Base-by-base conservation (phyloP, 2,888 invertebrate genomes). In the Nephrocerus scutellatus region DNA sequence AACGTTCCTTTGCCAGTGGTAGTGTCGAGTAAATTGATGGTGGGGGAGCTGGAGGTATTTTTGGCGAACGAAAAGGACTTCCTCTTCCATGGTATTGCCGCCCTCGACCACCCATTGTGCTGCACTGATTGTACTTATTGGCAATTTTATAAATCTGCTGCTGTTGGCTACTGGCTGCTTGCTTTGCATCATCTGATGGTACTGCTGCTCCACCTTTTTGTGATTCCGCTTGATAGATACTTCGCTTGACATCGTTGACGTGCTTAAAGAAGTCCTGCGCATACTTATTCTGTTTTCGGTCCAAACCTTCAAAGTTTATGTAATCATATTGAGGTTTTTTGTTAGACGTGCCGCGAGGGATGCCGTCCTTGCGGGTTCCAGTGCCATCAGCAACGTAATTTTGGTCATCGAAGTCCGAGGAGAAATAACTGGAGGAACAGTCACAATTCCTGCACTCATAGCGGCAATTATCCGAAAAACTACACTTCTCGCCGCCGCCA, bases 251-350 rank as follows among this genome's bases (percentile, higher is more conserved):
- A 50, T 69, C 68, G 41, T 63, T 67, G 0, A 69, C 66, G 44
- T 69, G 68, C 45, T 68, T 69, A 23, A 69, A 68, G 39, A 69
- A 69, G 39, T 69, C 68, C 49, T 68, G 66, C 2, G 68, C 68
- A 36, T 69, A 69, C 41, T 66, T 66, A 32, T 66, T 66, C 37
- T 66, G 66, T 36, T 66, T 66, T 3, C 63, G 49, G 20, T 67
- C 65, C 23, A 60, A 38, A 44, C 44, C 44, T 8, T 43, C 46
- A 18, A 48, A 47, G 33, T 53, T 50, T 20, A 49, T 49, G 16
- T 7, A 30, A 22, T 6, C 13, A 8, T 26, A 6, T 9, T 7
- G 5, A 5, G 37, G 43, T 3, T 24, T 36, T 19, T 37, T 43
- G 29, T 50, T 56, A 0, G 62, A 60, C 0, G 62, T 60, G 36